Base-by-base conservation (phyloP, 2,888 invertebrate species). In the Brachypalpus laphriformis region DNA sequence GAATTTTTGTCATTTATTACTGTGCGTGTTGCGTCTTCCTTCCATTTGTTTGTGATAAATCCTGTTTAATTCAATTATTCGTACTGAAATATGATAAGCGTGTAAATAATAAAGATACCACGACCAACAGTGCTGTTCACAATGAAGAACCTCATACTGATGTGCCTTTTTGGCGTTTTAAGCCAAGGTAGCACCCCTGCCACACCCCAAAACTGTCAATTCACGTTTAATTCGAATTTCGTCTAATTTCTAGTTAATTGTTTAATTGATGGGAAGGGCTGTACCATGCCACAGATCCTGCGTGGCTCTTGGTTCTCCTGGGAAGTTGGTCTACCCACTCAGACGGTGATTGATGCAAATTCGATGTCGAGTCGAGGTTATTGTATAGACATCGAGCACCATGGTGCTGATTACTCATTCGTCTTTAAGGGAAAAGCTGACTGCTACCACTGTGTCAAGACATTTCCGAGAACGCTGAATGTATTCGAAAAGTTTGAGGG, bases 261-360 rank as follows among this genome's bases (percentile, higher is more conserved):
- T 18, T 42, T 90, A 37, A 87, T 66, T 31, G 87, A 89, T 72
- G 88, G 87, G 25, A 87, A 87, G n/a, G 83, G 87, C 63, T 97
- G 97, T 90, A 93, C 94, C 25, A 96, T 98, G 89, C 97, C 98
- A 28, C 90, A 94, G 86, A 95, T 96, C 54, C 91, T 98, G 59
- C 94, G 97, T 89, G 98, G 97, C 80, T 94, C 96, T 34, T 98
- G 98, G 98, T 98, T 97, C 92, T 97, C 97, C 2, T 96, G 97
- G 94, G 98, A 98, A 93, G 95, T 95, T 92, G 97, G 97, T 8
- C 28, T 87, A 88, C 96, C 97, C 88, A 97, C 97, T 0, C 93
- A 95, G 56, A 97, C 97, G 0, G 95, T 96, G 89, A 95, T 98
- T 66, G 96, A 97, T 92, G 95, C 95, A 0, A 95, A 94, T 77